phyloP scores from a whole-genome alignment of 1,140 invertebrate genomes.

The Drosophila asahinai region DNA sequence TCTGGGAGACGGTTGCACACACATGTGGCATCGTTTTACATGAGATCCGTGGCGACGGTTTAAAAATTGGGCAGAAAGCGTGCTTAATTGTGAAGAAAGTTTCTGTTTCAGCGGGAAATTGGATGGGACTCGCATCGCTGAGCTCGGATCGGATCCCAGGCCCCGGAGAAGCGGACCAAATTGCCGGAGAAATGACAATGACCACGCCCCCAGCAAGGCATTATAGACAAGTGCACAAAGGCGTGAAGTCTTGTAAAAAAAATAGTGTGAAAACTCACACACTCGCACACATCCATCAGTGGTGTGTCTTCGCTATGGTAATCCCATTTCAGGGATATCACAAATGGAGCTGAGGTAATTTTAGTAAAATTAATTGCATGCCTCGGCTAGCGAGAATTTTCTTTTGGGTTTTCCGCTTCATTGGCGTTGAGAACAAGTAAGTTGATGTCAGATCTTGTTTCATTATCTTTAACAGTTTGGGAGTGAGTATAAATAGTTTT shows the following conservation, averaged over 20 bases:
- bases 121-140: slow-evolving; percentile 35
- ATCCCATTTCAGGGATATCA: slow-evolving; percentile 55
- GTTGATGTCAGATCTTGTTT: slow-evolving; percentile 29
- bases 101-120: slow-evolving; percentile 54
- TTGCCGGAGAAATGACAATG: slow-evolving; percentile 68
- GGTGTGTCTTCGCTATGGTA: slow-evolving; percentile 23
- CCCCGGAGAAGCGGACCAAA: slow-evolving; percentile 74
- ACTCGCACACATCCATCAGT: slow-evolving; percentile 36
- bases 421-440: slow-evolving; percentile 36
- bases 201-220: slow-evolving; percentile 44
- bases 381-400: background rate
- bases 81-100: slow-evolving; percentile 79
- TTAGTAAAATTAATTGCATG: slow-evolving; percentile 83
- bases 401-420: slow-evolving; percentile 52
- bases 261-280: slow-evolving; percentile 80
- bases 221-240: slow-evolving; percentile 56
- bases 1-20: slow-evolving; percentile 28
- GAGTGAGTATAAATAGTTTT: background rate
- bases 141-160: slow-evolving; percentile 4
- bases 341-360: slow-evolving; percentile 59
- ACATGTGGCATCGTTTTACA: slow-evolving; percentile 82
- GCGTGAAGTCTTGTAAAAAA: slow-evolving; percentile 61
- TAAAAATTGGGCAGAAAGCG: slow-evolving; percentile 80
- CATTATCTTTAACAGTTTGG: slow-evolving; percentile 6
- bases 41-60: slow-evolving; percentile 61